Base-by-base conservation (phyloP, 1,140 invertebrate genomes). In the Anadara kagoshimensis region DNA sequence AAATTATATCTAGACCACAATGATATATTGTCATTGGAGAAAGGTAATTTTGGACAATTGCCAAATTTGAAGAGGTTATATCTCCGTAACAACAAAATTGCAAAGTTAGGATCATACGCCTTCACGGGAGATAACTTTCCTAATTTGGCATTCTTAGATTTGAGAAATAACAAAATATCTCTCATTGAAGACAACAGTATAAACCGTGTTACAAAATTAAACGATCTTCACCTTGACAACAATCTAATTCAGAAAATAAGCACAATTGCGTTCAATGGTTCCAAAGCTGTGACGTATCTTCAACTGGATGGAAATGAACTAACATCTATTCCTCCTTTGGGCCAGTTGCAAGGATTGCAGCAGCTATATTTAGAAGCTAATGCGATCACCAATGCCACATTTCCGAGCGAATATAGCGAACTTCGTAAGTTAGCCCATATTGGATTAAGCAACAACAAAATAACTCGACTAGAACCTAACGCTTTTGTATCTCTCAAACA, bases 1-100 rank as follows among this genome's bases (percentile, higher is more conserved):
- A 81, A 69, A 59, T 56, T 84, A 1, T 83, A 73, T 47, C 71
- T 84, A 26, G 69, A 72, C 26, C 68, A 83, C 54, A 84, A 84
- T 56, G 36, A 65, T 11, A 64, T 84, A 8, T 67, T 64, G 0
- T 45, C 26, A 7, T 29, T 84, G 2, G 43, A 54, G 4, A 26
- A 59, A 1, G 24, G 24, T 8, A 10, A 53, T 24, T 78, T 83
- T 54, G 44, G 45, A 1, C n/a, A 57, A 0, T 58, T 81, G 12
- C 58, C 77, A 0, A 62, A 76, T 18, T 63, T 85, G 41, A 65
- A 69, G 43, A 45, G 68, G 3, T 59, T 85, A 1, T 67, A 75
- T 16, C 63, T 83, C 4, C 26, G 74, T 18, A 57, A 67, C 12
- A 80, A 78, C 59, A 72, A 65, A 49, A 74, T 82, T 3, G 43